Percentiles rank a stretch among this genome's conserved stretches.
Evolutionary conservation across 1,140 invertebrate genomes (phyloP).

Genomic region (Nasonia vitripennis): DNA sequence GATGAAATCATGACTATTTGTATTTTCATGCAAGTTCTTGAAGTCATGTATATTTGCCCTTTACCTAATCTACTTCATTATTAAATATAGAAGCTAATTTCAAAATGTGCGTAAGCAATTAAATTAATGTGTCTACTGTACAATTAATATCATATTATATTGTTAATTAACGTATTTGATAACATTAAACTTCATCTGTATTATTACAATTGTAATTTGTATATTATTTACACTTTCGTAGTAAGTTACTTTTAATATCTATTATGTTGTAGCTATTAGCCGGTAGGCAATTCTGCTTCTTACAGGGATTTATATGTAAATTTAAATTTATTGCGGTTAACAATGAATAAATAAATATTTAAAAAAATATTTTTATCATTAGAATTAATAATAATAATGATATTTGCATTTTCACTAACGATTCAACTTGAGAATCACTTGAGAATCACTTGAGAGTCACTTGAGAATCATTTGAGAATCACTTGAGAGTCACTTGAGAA

Average conservation of each 20-base stretch:
- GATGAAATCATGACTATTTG: not conserved
- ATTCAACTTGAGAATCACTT: not conserved
- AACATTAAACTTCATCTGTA: no score
- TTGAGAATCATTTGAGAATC: slow-evolving; percentile 9
- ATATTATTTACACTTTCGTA: no score
- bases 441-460: not conserved
- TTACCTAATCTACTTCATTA: slow-evolving; percentile 26
- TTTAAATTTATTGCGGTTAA: no score
- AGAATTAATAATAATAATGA: not conserved
- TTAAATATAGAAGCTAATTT: not conserved
- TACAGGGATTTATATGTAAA: no score
- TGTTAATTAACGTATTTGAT: no score
- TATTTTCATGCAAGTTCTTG: not conserved
- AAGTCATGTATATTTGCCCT: not conserved
- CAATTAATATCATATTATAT: no score
- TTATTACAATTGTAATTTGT: no score
- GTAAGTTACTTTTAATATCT: no score
- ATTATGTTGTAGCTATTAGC: no score
- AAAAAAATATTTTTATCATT: no score
- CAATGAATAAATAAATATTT: not conserved
- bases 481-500: slow-evolving; percentile 6
- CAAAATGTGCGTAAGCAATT: not conserved
- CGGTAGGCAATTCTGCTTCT: no score
- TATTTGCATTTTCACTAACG: not conserved
- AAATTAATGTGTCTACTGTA: not conserved